Conservation (phyloP, 2,888 invertebrate species). For the Charanyca ferruginea region DNA sequence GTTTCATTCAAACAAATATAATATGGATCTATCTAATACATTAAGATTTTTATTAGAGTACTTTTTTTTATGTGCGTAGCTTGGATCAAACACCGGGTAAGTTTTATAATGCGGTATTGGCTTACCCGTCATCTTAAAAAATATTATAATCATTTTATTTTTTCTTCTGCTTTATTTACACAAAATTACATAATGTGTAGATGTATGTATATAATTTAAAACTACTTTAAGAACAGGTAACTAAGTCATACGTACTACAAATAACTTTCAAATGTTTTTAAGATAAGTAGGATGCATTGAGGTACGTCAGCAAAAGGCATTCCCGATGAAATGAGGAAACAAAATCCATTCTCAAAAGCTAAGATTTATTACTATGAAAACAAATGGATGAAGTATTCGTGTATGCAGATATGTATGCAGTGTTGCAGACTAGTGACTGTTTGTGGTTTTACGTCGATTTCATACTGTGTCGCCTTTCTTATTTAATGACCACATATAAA, state of each 20-base stretch:
- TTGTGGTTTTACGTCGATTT: constrained; percentile 6
- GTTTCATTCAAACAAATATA: not conserved
- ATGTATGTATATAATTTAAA: constrained; percentile 15
- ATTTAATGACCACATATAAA: not conserved
- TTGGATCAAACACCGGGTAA: too few species aligned
- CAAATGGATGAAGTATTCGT: constrained; percentile 56
- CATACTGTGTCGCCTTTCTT: constrained; percentile 7
- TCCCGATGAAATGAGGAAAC: constrained; percentile 54
- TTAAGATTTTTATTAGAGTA: too few species aligned
- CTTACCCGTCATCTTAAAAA: not conserved
- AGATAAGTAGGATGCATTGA: constrained; percentile 56
- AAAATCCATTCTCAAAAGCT: constrained; percentile 60
- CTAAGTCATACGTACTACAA: constrained; percentile 47
- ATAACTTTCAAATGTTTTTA: constrained; percentile 25
- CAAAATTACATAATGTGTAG: constrained; percentile 9
- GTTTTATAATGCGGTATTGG: not conserved
- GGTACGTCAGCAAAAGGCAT: constrained; percentile 54
- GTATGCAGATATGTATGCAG: constrained; percentile 41
- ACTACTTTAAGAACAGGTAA: constrained; percentile 38
- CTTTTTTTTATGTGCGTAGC: too few species aligned
- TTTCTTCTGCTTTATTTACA: not conserved
- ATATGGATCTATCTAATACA: too few species aligned
- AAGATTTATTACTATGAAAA: constrained; percentile 47
- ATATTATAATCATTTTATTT: too few species aligned
- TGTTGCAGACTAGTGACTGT: constrained; percentile 33